Percentiles rank a stretch among this genome's conserved stretches.
Evolutionary conservation across 2,888 invertebrate species (phyloP).

Genomic region (Plusia festucae): DNA sequence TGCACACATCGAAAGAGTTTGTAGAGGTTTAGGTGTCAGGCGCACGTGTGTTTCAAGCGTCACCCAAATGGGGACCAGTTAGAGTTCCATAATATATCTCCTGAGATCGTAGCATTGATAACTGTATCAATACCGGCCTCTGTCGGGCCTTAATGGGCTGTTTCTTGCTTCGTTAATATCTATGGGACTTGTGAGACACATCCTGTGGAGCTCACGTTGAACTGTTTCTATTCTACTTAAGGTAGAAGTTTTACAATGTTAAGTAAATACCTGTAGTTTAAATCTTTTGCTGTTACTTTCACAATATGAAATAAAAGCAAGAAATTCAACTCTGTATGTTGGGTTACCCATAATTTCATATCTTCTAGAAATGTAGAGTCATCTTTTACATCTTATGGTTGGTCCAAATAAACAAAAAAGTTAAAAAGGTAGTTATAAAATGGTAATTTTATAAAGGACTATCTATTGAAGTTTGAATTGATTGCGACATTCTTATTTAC

Average conservation of each 20-base stretch:
- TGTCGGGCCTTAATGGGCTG: slow-evolving; percentile 68
- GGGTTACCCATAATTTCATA: too few relatives aligned
- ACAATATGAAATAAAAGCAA: too few relatives aligned
- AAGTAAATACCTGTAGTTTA: background rate
- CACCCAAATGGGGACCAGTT: slow-evolving; percentile 85
- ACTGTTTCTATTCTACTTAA: slow-evolving; percentile 28
- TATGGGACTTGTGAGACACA: slow-evolving; percentile 52
- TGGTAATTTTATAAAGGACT: background rate
- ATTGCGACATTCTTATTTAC: slow-evolving; percentile 13
- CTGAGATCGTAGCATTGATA: slow-evolving; percentile 82
- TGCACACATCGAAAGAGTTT: slow-evolving; percentile 52
- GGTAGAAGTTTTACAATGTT: background rate
- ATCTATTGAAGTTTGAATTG: background rate
- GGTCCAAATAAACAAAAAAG: too few relatives aligned
- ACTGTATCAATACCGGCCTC: slow-evolving; percentile 73
- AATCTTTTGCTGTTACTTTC: background rate
- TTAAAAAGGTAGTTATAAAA: too few relatives aligned
- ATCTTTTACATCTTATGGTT: background rate
- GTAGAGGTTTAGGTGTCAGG: slow-evolving; percentile 74
- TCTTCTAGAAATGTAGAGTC: too few relatives aligned
- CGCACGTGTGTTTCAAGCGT: slow-evolving; percentile 86
- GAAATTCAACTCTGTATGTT: too few relatives aligned
- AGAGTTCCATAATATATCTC: slow-evolving; percentile 75
- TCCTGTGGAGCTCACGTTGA: slow-evolving; percentile 50
- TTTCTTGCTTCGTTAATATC: slow-evolving; percentile 65